Evolutionary conservation across 2,888 invertebrate genomes (phyloP), one percentile per base, ranked within the genome.

Genomic region (Scrobipalpa atriplicella): DNA sequence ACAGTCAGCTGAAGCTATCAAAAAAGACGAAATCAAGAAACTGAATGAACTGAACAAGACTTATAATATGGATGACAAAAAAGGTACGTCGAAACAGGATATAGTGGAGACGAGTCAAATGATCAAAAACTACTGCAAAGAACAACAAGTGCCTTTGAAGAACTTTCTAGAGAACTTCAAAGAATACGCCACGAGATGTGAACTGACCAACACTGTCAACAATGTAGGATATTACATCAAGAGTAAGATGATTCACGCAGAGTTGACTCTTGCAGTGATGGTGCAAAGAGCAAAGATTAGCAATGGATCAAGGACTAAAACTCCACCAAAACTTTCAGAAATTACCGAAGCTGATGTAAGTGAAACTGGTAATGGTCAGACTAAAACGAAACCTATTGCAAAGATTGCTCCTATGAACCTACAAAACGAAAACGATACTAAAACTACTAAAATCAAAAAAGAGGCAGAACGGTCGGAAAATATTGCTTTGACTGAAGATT

Each of bases 171-270:
- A 54, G 0, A 79, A 84, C 61, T 88, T 85, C 69, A 81, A 79
- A 38, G 72, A 77, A 7, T 81, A 80, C 43, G 72, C 79, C 0
- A 74, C 65, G 6, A 84, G 70, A 65, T 79, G 79, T 65, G 67
- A 73, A 3, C 67, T 82, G 0, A 73, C 71, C 1, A 75, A 80
- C 54, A 80, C 81, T 0, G 77, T 88, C 0, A 71, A 73, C 13
- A 84, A 81, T 62, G 77, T 88, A 0, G 70, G 77, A 0, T 73
- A 73, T 67, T 88, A 82, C 41, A 82, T 86, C 13, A 80, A 80
- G 36, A 79, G 79, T 11, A 79, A 81, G 61, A 73, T 77, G 69
- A 54, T 85, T 0, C 74, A 80, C 62, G 80, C 82, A 2, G 87
- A 89, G 64, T 66, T 87, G 29, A 69, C 75, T 2, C 74, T 79